A percentile compares a stretch with the other conserved stretches of the same genome.
Evolutionary conservation across 2,888 invertebrate species (phyloP).

Genomic region (Salticus scenicus): DNA sequence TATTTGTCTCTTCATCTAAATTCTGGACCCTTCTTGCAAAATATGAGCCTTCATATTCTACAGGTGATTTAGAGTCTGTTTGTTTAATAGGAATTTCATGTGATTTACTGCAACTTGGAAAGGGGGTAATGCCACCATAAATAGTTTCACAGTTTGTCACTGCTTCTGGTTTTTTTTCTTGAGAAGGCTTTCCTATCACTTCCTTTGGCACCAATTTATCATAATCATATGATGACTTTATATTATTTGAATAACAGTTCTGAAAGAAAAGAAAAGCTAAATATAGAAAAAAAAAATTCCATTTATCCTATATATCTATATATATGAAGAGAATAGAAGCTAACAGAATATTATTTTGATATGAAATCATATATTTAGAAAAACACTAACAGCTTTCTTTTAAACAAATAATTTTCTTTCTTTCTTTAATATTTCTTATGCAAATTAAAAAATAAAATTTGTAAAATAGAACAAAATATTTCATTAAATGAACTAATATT

Average conservation of each 20-base stretch:
- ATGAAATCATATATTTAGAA: no score
- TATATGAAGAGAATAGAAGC: no score
- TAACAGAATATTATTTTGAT: no score
- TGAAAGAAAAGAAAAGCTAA: conserved; percentile 22
- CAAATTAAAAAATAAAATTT: no score
- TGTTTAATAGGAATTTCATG: conserved; percentile 35
- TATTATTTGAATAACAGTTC: conserved; percentile 69
- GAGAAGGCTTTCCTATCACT: conserved; percentile 59
- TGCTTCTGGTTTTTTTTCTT: conserved; percentile 58
- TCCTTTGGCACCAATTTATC: conserved; percentile 70
- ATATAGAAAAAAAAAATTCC: no score
- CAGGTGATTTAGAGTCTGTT: conserved; percentile 12
- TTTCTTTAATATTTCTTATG: no score
- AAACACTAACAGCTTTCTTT: no score
- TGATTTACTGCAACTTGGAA: conserved; percentile 48
- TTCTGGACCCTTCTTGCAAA: conserved; percentile 45
- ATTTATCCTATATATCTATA: no score
- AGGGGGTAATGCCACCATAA: conserved; percentile 49
- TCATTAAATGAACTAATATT: no score
- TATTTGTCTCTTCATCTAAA: conserved; percentile 26
- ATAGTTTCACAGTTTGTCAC: conserved; percentile 34
- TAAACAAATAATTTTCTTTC: no score
- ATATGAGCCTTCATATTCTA: conserved; percentile 34
- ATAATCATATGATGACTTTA: conserved; percentile 68
- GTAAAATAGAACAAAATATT: no score